Evolutionary conservation across 2,888 invertebrate genomes (phyloP).

Genomic region (Thymelicus acteon): DNA sequence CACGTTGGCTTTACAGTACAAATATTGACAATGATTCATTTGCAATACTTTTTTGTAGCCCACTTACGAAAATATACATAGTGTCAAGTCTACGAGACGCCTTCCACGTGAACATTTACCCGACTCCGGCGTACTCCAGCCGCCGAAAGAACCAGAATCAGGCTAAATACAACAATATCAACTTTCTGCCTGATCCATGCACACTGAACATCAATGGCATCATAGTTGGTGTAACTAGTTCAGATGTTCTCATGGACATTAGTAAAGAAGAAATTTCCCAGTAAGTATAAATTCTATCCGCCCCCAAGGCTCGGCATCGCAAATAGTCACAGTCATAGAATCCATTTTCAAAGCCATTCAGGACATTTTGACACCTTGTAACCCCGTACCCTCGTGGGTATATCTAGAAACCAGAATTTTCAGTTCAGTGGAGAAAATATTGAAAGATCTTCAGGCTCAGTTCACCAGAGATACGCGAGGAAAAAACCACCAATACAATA

Average conservation of each 20-base stretch:
- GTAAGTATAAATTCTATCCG: conserved; percentile 75
- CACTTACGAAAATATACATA: conserved; percentile 89
- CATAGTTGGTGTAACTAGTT: conserved; percentile 91
- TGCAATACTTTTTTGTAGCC: conserved; percentile 61
- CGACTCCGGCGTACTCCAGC: conserved; percentile 90
- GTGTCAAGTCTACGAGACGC: conserved; percentile 91
- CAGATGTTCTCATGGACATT: conserved; percentile 93
- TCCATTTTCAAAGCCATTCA: no score
- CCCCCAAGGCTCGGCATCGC: no score
- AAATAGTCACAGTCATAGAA: no score
- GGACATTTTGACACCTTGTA: no score
- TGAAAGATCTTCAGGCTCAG: no score
- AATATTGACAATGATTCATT: no score
- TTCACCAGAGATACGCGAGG: no score
- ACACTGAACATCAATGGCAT: conserved; percentile 91
- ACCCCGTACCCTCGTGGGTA: no score
- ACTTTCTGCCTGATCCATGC: conserved; percentile 92
- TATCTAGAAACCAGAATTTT: no score
- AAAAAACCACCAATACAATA: no score
- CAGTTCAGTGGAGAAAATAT: no score
- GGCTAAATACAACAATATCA: conserved; percentile 77
- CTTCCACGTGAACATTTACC: conserved; percentile 92
- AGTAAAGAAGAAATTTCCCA: conserved; percentile 90
- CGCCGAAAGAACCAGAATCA: conserved; percentile 70
- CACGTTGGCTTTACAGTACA: no score